Evolutionary conservation across 2,888 invertebrate genomes (phyloP).

Genomic region (Scaptomyza caliginosa): DNA sequence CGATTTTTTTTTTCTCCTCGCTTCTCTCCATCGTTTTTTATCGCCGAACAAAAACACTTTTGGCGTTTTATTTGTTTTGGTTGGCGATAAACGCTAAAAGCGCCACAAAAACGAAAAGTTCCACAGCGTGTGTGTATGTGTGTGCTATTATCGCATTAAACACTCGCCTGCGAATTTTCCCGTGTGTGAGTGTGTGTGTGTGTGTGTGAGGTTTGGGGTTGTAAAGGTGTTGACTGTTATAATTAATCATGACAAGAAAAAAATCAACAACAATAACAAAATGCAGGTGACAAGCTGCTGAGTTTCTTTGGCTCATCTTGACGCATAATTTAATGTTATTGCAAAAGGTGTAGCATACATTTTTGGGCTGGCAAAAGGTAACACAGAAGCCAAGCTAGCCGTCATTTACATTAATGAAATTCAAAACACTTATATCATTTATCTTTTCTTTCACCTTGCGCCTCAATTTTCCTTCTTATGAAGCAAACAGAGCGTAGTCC

Average conservation of each 20-base stretch:
- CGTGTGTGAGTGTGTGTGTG: neutral
- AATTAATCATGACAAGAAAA: constrained; percentile 71
- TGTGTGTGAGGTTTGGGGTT: neutral
- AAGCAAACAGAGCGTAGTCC: constrained; percentile 27
- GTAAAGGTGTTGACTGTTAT: constrained; percentile 46
- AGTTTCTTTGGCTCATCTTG: constrained; percentile 54
- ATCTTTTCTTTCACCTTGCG: constrained; percentile 27
- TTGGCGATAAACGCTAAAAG: constrained; percentile 45
- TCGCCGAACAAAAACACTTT: constrained; percentile 34
- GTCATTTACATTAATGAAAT: constrained; percentile 38
- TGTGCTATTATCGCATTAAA: constrained; percentile 27
- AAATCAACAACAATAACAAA: constrained; percentile 12
- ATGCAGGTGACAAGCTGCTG: constrained; percentile 36
- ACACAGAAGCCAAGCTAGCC: neutral
- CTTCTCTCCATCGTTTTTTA: constrained; percentile 5
- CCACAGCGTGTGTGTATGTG: neutral
- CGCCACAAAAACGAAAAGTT: constrained; percentile 1
- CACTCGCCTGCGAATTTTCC: neutral
- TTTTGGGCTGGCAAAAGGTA: neutral
- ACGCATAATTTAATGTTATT: constrained; percentile 71
- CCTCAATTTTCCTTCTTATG: constrained; percentile 14
- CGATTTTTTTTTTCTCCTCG: constrained; percentile 13
- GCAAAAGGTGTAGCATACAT: constrained; percentile 61
- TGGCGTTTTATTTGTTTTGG: constrained; percentile 55
- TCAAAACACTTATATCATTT: constrained; percentile 37